These are phyloP conservation scores for Cephus nigrinus DNA, from an alignment of 2,888 invertebrate genomes.

Conservation along the genomic window DNA sequence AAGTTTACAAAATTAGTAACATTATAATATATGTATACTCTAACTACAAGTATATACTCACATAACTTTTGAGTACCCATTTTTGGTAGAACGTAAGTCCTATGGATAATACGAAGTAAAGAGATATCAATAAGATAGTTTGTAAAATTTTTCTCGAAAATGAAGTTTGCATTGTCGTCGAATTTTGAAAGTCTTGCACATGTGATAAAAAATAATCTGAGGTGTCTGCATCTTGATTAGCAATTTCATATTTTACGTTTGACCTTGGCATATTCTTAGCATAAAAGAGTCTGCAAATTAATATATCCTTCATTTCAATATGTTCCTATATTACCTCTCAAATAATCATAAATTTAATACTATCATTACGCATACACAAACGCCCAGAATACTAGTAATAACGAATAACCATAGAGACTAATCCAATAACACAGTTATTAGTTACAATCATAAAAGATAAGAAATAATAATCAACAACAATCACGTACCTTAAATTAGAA, in stretches of 20 bases:
- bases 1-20: not conserved
- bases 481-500: not conserved
- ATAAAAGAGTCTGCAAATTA: constrained; percentile 17
- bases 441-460: not conserved
- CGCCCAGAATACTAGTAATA: not conserved
- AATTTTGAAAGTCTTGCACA: constrained; percentile 48
- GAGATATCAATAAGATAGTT: constrained; percentile 72
- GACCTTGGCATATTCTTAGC: constrained; percentile 57
- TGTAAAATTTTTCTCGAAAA: constrained; percentile 53
- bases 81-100: constrained; percentile 97
- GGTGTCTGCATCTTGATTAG: constrained; percentile 54
- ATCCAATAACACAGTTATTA: not conserved
- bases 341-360: not conserved
- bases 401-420: not conserved
- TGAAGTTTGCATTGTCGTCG: constrained; percentile 44
- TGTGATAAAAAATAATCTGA: constrained; percentile 55
- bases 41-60: constrained; percentile 35
- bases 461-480: not conserved
- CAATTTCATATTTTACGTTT: constrained; percentile 61
- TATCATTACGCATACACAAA: not conserved
- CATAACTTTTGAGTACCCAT: constrained; percentile 84
- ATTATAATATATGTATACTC: constrained; percentile 31
- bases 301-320: not conserved
- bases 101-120: constrained; percentile 93
- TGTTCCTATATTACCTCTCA: not conserved